phyloP scores from a whole-genome alignment of 92 coral and sea anemone genomes.

The Umimayanthus kanabou region DNA sequence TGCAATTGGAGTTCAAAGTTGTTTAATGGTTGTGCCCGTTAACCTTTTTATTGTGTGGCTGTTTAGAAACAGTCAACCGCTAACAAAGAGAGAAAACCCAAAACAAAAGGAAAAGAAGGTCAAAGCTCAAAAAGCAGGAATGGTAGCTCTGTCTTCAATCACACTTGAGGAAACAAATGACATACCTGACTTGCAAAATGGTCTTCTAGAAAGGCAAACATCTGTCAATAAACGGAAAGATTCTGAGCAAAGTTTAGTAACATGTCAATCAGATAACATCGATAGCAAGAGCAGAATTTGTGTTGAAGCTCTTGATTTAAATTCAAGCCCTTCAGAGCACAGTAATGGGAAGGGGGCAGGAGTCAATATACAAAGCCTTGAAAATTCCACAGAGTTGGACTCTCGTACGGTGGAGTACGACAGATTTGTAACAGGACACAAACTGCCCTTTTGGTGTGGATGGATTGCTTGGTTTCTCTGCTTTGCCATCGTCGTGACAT shows the following conservation, averaged over 20 bases:
- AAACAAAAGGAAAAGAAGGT: neutral
- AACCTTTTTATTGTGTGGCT: slow-evolving; percentile 64
- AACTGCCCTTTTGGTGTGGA: slow-evolving; percentile 64
- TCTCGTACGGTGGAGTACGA: neutral
- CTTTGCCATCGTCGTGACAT: slow-evolving; percentile 56
- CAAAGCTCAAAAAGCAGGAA: neutral
- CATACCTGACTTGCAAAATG: neutral
- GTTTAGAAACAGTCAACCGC: slow-evolving; percentile 62
- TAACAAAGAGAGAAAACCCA: neutral
- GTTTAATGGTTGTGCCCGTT: slow-evolving; percentile 74
- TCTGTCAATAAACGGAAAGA: neutral
- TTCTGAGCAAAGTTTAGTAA: neutral
- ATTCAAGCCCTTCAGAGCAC: neutral
- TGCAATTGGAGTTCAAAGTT: slow-evolving; percentile 65
- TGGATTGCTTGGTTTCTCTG: slow-evolving; percentile 79
- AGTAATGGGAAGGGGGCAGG: neutral
- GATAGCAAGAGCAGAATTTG: neutral
- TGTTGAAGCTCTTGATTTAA: neutral
- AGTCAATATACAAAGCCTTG: neutral
- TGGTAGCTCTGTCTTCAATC: neutral
- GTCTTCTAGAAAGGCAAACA: neutral
- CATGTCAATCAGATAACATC: neutral
- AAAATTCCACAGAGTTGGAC: neutral
- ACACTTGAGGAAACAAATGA: neutral
- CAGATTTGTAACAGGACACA: neutral